phyloP scores from a whole-genome alignment of 2,888 invertebrate species.

The Pycnomerus fuliginosus region DNA sequence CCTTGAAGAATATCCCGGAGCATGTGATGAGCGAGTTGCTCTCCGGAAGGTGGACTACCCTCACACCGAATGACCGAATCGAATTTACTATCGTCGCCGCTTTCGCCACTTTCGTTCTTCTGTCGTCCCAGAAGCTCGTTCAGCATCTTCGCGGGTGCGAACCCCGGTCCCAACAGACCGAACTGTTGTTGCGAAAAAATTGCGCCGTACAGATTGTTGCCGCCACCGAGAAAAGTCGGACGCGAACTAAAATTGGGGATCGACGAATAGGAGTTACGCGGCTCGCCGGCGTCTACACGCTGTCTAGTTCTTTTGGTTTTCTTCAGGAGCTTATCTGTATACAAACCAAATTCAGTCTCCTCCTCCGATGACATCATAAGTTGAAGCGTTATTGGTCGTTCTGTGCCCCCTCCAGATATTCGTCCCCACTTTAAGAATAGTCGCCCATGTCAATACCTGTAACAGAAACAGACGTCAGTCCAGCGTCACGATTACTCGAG shows the following conservation, averaged over 20 bases:
- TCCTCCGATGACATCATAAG: conserved; percentile 97
- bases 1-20: conserved; percentile 87
- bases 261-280: conserved; percentile 88
- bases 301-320: conserved; percentile 92
- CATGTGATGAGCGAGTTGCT: conserved; percentile 75
- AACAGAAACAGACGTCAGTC: conserved; percentile 34
- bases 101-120: conserved; percentile 54
- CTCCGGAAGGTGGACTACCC: conserved; percentile 58
- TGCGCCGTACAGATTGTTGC: conserved; percentile 76
- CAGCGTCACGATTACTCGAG: conserved; percentile 34
- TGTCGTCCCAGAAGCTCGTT: conserved; percentile 85
- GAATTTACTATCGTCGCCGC: conserved; percentile 51
- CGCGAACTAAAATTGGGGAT: conserved; percentile 75
- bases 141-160: conserved; percentile 87
- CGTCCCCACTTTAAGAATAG: conserved; percentile 59
- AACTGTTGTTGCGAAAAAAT: conserved; percentile 80
- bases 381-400: conserved; percentile 79
- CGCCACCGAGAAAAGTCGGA: conserved; percentile 76
- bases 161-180: conserved; percentile 81
- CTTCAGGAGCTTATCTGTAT: conserved; percentile 89
- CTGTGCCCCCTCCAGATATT: conserved; percentile 61
- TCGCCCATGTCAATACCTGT: conserved; percentile 55
- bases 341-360: conserved; percentile 92
- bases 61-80: conserved; percentile 55
- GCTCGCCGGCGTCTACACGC: conserved; percentile 95